Conservation (phyloP, 2,888 invertebrate species). For the Lasioglossum leucozonium region DNA sequence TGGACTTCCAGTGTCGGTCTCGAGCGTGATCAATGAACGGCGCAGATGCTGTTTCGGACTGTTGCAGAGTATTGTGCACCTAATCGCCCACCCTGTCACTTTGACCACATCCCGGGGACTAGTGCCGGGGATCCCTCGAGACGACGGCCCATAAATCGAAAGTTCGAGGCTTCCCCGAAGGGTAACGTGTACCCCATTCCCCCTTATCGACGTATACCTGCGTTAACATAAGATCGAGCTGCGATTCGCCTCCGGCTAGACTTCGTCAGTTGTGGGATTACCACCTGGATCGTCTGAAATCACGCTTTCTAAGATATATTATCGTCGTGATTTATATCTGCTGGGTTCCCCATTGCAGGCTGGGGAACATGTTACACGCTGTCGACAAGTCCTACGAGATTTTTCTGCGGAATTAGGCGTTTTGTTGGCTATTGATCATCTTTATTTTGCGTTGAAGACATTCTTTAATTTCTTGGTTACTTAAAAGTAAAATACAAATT, state of each 20-base stretch:
- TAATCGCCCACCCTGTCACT: constrained; percentile 84
- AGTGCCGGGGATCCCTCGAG: constrained; percentile 71
- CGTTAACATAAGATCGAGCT: constrained; percentile 76
- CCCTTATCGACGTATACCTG: constrained; percentile 69
- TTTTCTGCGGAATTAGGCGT: background rate
- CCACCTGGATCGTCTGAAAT: constrained; percentile 59
- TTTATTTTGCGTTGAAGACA: background rate
- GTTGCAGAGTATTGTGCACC: constrained; percentile 82
- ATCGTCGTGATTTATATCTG: constrained; percentile 49
- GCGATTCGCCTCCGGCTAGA: constrained; percentile 76
- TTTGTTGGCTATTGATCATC: background rate
- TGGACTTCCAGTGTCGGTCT: constrained; percentile 59
- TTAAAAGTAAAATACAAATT: no score
- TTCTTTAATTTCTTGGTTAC: background rate
- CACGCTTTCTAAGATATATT: constrained; percentile 59
- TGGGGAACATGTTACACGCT: background rate
- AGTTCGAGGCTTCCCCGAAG: constrained; percentile 78
- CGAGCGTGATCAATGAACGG: constrained; percentile 82
- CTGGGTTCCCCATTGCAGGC: background rate
- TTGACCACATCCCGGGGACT: constrained; percentile 80
- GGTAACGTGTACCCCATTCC: constrained; percentile 68
- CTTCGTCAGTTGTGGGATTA: constrained; percentile 63
- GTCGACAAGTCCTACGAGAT: constrained; percentile 1
- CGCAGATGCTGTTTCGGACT: constrained; percentile 82
- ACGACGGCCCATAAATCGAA: constrained; percentile 84